Evolutionary conservation across 2,888 invertebrate species (phyloP).

Genomic region (Oscheius myriophilus): DNA sequence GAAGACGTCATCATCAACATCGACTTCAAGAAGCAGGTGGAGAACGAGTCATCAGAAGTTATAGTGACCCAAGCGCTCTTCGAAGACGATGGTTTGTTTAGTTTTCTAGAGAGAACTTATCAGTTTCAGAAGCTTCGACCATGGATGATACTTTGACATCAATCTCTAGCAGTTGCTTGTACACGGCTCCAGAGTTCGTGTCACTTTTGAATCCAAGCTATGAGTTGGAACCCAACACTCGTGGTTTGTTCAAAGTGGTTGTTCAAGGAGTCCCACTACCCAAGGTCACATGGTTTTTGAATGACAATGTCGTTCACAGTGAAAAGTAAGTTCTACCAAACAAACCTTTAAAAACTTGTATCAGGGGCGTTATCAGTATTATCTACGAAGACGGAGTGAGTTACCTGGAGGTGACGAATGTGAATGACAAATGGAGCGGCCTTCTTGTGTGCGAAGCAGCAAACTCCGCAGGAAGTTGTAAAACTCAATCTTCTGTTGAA

Average conservation of each 20-base stretch:
- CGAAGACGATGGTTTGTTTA: conserved; percentile 48
- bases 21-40: conserved; percentile 35
- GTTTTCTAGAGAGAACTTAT: too few relatives aligned
- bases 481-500: conserved; percentile 30
- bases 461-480: conserved; percentile 48
- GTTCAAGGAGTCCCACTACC: conserved; percentile 61
- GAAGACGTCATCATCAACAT: conserved; percentile 34
- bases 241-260: conserved; percentile 44
- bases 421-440: conserved; percentile 38
- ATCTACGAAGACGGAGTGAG: conserved; percentile 56
- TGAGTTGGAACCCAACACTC: conserved; percentile 34
- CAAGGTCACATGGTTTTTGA: conserved; percentile 52
- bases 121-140: conserved; percentile 58
- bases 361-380: conserved; percentile 36
- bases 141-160: conserved; percentile 59
- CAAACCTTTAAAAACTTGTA: not conserved
- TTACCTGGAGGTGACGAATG: conserved; percentile 36
- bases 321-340: conserved; percentile 34
- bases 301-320: conserved; percentile 43
- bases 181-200: conserved; percentile 57
- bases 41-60: conserved; percentile 44
- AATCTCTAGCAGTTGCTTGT: conserved; percentile 50
- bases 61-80: conserved; percentile 45
- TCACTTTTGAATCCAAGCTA: conserved; percentile 39
- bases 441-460: conserved; percentile 42